Percentiles rank a stretch among this genome's conserved stretches.
phyloP scores from a whole-genome alignment of 2,113 vertebrate genomes.

The Madoqua kirkii region DNA sequence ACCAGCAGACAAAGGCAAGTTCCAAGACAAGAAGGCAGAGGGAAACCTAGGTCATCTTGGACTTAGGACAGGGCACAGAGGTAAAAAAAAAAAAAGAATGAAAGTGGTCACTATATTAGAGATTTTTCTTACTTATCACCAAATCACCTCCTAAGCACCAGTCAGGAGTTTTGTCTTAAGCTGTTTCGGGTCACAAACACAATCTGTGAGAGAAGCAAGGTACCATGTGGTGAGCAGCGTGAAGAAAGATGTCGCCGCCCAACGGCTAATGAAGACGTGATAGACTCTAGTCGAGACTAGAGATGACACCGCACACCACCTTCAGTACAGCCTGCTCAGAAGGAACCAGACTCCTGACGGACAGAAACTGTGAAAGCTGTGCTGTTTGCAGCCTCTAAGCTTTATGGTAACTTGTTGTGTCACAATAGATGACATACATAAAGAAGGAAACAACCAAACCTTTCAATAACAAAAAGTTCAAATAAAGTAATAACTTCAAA shows the following conservation, averaged over 20 bases:
- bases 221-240: neutral
- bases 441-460: neutral
- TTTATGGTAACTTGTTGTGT: neutral
- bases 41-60: neutral
- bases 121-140: neutral
- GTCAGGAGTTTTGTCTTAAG: neutral
- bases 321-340: neutral
- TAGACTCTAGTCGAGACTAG: neutral
- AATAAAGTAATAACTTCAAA: constrained; percentile 22
- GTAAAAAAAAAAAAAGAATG: neutral
- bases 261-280: neutral
- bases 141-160: neutral
- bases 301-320: neutral
- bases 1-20: neutral
- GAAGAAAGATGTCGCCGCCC: neutral
- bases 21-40: neutral
- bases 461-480: neutral
- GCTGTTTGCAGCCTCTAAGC: neutral
- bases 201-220: neutral
- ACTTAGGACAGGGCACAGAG: neutral
- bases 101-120: neutral
- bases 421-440: neutral
- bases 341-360: neutral
- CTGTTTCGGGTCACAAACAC: neutral
- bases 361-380: neutral